phyloP scores from a whole-genome alignment of 1,140 invertebrate species.

The Helicoverpa zea region DNA sequence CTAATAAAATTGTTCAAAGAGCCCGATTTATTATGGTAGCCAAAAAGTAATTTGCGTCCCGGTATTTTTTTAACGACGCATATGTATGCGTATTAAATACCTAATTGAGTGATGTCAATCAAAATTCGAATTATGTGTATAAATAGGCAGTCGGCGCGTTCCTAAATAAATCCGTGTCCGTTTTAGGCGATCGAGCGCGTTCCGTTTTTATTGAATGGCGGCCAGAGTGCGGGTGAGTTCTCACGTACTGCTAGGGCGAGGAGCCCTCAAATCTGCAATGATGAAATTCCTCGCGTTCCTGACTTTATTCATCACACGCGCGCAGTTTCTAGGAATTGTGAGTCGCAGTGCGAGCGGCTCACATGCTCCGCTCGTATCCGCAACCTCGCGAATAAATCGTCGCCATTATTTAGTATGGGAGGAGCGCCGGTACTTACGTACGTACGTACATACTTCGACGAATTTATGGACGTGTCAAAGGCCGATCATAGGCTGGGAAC shows the following conservation, averaged over 20 bases:
- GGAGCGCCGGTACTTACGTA: conserved; percentile 73
- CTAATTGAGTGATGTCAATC: conserved; percentile 61
- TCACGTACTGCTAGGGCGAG: conserved; percentile 70
- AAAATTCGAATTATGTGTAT: conserved; percentile 64
- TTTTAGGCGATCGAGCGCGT: conserved; percentile 60
- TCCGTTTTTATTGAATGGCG: conserved; percentile 69
- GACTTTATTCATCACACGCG: conserved; percentile 84
- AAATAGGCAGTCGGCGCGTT: conserved; percentile 54
- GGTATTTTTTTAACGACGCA: conserved; percentile 52
- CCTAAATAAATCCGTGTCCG: conserved; percentile 60
- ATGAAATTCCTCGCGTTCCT: conserved; percentile 79
- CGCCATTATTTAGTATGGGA: conserved; percentile 80
- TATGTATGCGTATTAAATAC: conserved; percentile 57
- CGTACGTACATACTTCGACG: conserved; percentile 67
- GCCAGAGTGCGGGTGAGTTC: conserved; percentile 64
- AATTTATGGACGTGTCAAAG: conserved; percentile 80
- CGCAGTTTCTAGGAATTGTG: conserved; percentile 80
- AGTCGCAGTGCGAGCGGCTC: conserved; percentile 68
- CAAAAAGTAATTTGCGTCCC: conserved; percentile 62
- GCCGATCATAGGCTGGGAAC: conserved; percentile 73
- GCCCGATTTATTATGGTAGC: conserved; percentile 70
- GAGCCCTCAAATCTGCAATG: conserved; percentile 82
- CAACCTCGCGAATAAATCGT: conserved; percentile 78
- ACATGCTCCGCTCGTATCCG: conserved; percentile 75
- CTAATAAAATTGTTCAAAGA: conserved; percentile 80